Evolutionary conservation across 2,888 invertebrate species (phyloP).

Genomic region (Amitus sp.): DNA sequence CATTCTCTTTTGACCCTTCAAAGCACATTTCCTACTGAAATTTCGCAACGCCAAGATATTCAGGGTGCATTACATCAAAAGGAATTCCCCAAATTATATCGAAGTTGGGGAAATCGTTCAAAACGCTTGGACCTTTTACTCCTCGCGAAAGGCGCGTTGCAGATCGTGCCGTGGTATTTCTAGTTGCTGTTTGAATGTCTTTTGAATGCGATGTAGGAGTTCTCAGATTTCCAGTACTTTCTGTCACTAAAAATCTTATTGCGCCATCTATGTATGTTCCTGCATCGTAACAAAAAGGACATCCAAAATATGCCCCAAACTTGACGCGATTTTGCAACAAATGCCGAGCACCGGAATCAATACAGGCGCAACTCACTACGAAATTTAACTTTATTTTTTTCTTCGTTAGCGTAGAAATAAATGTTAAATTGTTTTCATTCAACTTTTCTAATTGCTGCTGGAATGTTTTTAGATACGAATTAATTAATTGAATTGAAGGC

Average conservation of each 20-base stretch:
- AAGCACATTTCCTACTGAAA: conserved; percentile 6
- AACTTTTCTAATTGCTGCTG: conserved; percentile 2
- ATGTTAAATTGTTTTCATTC: conserved; percentile 4
- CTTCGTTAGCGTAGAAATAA: not conserved
- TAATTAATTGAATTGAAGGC: conserved; percentile 23
- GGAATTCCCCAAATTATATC: conserved; percentile 27
- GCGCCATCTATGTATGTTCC: not conserved
- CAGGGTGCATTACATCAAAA: conserved; percentile 19
- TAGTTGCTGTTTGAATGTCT: not conserved
- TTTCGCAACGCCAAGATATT: conserved; percentile 11
- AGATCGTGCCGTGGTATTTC: not conserved
- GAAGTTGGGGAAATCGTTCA: conserved; percentile 1
- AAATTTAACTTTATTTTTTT: conserved; percentile 5
- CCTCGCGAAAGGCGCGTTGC: conserved; percentile 6
- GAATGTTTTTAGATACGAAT: conserved; percentile 14
- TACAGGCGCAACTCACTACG: conserved; percentile 1
- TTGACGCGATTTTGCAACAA: conserved; percentile 18
- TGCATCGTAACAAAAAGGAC: conserved; percentile 16
- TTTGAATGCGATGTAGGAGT: not conserved
- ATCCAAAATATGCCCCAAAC: conserved; percentile 23
- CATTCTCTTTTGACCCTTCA: not conserved
- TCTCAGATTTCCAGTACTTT: not conserved
- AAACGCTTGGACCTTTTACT: conserved; percentile 18
- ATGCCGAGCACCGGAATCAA: conserved; percentile 13
- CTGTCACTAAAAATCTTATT: not conserved